These are phyloP conservation scores for Drosophila ercepeae DNA, from an alignment of 1,140 invertebrate genomes.

Conservation along the genomic window DNA sequence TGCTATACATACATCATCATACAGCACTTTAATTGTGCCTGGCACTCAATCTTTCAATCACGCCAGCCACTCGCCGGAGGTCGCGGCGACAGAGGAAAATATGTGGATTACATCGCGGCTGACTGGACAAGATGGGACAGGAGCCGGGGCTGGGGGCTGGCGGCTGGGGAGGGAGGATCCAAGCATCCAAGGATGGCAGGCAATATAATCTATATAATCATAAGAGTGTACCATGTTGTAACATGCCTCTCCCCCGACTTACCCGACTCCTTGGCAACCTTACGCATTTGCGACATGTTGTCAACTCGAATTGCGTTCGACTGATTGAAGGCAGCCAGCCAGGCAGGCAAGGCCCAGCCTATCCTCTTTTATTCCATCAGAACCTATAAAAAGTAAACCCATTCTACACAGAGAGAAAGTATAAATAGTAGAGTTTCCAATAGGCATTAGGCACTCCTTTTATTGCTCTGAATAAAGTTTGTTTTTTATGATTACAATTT, in stretches of 20 bases:
- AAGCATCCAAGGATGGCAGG: constrained; percentile 27
- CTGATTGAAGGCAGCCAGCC: constrained; percentile 74
- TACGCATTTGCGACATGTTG: constrained; percentile 79
- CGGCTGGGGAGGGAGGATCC: neutral
- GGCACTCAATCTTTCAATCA: constrained; percentile 83
- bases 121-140: constrained; percentile 32
- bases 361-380: constrained; percentile 5
- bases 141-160: neutral
- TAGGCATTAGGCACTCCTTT: neutral
- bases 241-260: constrained; percentile 45
- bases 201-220: constrained; percentile 81
- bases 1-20: constrained; percentile 68
- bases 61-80: constrained; percentile 21
- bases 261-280: constrained; percentile 15
- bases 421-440: neutral
- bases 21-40: constrained; percentile 77
- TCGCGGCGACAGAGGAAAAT: neutral
- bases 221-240: constrained; percentile 74
- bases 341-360: constrained; percentile 19
- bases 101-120: constrained; percentile 65
- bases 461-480: neutral
- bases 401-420: constrained; percentile 13
- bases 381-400: constrained; percentile 10
- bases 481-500: neutral
- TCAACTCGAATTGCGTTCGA: constrained; percentile 81